Evolutionary conservation across 2,113 vertebrate species (phyloP).

Genomic region (Donacobius atricapilla): DNA sequence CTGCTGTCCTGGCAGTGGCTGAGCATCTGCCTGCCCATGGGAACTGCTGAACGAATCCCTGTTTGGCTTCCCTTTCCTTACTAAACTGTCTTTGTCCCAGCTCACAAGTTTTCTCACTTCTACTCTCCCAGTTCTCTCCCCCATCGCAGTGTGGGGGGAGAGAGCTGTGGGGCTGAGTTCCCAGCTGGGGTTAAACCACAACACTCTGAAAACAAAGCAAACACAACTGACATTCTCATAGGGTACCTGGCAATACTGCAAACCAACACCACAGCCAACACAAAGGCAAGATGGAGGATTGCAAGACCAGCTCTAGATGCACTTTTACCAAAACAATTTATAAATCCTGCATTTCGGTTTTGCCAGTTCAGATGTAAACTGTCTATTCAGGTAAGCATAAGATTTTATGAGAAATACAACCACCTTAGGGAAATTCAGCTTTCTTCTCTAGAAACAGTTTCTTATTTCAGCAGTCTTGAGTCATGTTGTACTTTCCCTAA

Average conservation of each 20-base stretch:
- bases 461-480: not conserved
- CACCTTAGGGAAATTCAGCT: not conserved
- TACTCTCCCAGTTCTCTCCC: not conserved
- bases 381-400: not conserved
- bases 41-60: not conserved
- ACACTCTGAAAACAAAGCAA: not conserved
- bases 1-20: not conserved
- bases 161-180: not conserved
- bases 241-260: no score
- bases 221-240: not conserved
- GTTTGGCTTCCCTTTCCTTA: not conserved
- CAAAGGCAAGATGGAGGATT: not conserved
- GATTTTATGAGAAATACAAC: not conserved
- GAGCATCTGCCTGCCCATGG: not conserved
- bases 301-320: not conserved
- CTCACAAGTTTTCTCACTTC: not conserved
- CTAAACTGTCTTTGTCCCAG: not conserved
- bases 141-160: not conserved
- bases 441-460: not conserved
- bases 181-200: not conserved
- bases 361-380: not conserved
- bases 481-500: not conserved
- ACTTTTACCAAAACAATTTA: not conserved
- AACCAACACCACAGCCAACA: not conserved
- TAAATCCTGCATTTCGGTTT: not conserved